Base-by-base conservation (phyloP, 2,113 vertebrate species). In the Todiramphus saurophagus region DNA sequence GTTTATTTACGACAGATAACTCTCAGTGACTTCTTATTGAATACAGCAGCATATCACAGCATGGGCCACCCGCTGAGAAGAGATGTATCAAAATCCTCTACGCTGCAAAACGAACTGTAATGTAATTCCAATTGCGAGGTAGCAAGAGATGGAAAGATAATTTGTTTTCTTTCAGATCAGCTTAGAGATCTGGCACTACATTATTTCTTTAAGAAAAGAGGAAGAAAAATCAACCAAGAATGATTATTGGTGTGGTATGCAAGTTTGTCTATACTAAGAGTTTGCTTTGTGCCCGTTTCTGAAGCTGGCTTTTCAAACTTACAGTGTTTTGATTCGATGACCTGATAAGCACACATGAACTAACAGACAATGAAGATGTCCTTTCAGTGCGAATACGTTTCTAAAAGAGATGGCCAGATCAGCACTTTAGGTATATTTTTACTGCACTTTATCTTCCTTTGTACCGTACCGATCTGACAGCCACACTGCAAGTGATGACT, bases 311-410 rank as follows among this genome's bases (percentile, higher is more conserved):
- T 25, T 39, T 80, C 35, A 37, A 20, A 60, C 19, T 35, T 21
- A 19, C 28, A 30, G 35, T 27, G 25, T 30, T 58, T 50, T n/a
- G 35, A 17, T 59, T 37, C 16, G 59, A 17, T 31, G 72, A 60
- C 39, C 13, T 0, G 0, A 12, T 39, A 53, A 87, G 43, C 8
- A 5, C 13, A 23, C 15, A 19, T 0, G 0, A 33, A 31, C 28
- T n/a, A 48, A 7, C 7, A 16, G 24, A 27, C 20, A 35, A 23
- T 24, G 18, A 55, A 72, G 21, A 21, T 25, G 23, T 59, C 31
- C 37, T 78, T 92, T 67, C 46, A 24, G 43, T 30, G n/a, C 46
- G 11, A 6, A 5, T 11, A 15, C 10, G 4, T 20, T 43, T n/a
- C 23, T 27, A 24, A 69, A 30, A 27, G 30, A 64, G 15, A 19